These are phyloP conservation scores for Peromyscus nudipes DNA, from an alignment of 2,797 vertebrate species.

Conservation along the genomic window DNA sequence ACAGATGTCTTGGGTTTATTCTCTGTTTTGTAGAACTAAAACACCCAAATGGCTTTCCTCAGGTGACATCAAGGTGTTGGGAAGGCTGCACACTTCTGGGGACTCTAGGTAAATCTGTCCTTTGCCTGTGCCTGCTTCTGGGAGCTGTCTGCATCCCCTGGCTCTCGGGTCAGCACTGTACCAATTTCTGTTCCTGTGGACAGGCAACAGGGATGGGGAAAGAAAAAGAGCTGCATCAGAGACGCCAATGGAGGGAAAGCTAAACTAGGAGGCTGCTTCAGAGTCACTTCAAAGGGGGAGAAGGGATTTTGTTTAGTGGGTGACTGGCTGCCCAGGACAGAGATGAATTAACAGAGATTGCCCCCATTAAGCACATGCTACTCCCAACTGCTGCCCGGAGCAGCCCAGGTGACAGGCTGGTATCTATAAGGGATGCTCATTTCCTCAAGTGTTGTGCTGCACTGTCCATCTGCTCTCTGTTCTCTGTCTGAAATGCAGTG, in stretches of 20 bases:
- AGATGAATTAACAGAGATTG: neutral
- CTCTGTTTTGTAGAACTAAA: neutral
- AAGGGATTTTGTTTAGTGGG: neutral
- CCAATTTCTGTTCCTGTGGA: neutral
- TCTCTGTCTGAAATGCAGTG: neutral
- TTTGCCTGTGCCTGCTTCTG: neutral
- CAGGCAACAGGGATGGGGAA: neutral
- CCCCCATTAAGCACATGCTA: neutral
- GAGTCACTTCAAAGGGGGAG: conserved; percentile 35
- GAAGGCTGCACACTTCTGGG: neutral
- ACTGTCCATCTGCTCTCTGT: neutral
- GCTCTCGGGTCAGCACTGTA: neutral
- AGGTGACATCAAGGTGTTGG: neutral
- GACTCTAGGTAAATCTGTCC: neutral
- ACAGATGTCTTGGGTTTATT: neutral
- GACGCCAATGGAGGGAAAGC: neutral
- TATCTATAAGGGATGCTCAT: neutral
- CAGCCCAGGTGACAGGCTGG: neutral
- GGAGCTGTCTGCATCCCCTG: neutral
- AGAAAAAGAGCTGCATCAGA: conserved; percentile 42
- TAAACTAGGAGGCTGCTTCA: neutral
- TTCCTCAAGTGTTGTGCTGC: neutral
- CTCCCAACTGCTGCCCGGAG: neutral
- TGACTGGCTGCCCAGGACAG: neutral
- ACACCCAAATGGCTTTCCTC: neutral